These are phyloP conservation scores for Eupithecia centaureata DNA, from an alignment of 2,888 invertebrate species.

Conservation along the genomic window DNA sequence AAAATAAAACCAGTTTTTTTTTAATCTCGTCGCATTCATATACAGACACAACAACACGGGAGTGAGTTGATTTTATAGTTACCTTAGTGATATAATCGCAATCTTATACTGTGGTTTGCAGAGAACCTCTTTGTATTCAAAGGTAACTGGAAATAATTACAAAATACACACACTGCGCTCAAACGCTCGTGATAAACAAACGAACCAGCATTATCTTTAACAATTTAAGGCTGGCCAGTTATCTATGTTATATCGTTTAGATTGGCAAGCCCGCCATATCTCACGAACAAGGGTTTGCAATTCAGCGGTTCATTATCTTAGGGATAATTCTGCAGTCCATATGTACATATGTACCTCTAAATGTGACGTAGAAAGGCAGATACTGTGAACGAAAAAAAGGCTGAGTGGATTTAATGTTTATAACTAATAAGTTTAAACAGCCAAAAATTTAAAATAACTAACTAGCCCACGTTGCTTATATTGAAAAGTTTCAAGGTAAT, in stretches of 20 bases:
- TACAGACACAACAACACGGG: no score
- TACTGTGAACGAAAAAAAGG: not conserved
- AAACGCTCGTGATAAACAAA: constrained; percentile 4
- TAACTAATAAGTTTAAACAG: no score
- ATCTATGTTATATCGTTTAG: constrained; percentile 40
- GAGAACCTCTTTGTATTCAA: not conserved
- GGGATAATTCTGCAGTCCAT: constrained; percentile 1
- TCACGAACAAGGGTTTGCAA: constrained; percentile 43
- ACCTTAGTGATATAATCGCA: no score
- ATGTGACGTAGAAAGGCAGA: not conserved
- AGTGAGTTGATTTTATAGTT: no score
- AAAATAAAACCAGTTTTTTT: no score
- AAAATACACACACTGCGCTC: not conserved
- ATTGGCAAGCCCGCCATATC: constrained; percentile 40
- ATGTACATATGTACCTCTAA: not conserved
- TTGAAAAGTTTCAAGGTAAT: no score
- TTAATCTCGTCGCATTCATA: no score
- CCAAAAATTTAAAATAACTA: no score
- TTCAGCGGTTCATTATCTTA: constrained; percentile 25
- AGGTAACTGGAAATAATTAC: not conserved
- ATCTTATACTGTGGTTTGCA: not conserved
- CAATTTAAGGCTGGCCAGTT: constrained; percentile 38
- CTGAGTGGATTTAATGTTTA: no score
- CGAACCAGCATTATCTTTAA: constrained; percentile 25
- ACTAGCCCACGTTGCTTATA: no score